Conservation (phyloP, 2,113 vertebrate genomes). For the Naja naja region DNA sequence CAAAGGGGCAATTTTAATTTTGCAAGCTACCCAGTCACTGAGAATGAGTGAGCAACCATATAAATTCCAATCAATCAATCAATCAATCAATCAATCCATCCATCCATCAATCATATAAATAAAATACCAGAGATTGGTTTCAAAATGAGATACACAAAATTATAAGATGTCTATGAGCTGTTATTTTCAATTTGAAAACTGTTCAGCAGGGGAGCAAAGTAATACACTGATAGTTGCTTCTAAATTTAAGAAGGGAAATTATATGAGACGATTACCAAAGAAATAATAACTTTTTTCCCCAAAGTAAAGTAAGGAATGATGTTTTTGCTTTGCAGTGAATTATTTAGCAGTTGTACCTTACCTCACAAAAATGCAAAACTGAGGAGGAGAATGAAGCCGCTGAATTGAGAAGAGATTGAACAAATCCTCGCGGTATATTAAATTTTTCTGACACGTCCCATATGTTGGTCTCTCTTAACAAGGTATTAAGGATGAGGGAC, state of each 20-base stretch:
- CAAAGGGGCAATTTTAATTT: neutral
- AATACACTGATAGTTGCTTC: neutral
- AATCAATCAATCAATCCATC: too few species aligned
- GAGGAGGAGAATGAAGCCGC: slow-evolving; percentile 88
- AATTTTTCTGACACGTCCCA: slow-evolving; percentile 88
- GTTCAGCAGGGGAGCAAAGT: neutral
- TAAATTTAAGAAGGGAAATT: neutral
- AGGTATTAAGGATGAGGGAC: slow-evolving; percentile 80
- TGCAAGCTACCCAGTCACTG: neutral
- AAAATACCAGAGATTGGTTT: neutral
- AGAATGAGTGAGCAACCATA: neutral
- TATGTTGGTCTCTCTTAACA: slow-evolving; percentile 85
- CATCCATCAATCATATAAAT: neutral
- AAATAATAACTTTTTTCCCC: neutral
- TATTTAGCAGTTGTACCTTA: slow-evolving; percentile 45
- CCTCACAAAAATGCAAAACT: slow-evolving; percentile 92
- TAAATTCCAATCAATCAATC: neutral
- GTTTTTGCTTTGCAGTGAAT: neutral
- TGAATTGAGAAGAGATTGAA: slow-evolving; percentile 85
- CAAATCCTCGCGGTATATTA: slow-evolving; percentile 83
- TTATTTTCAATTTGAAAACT: neutral
- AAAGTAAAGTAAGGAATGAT: neutral
- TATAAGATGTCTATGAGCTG: neutral
- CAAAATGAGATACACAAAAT: neutral
- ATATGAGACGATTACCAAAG: neutral